phyloP scores from a whole-genome alignment of 2,797 vertebrate genomes.

The Cheirogaleus major region DNA sequence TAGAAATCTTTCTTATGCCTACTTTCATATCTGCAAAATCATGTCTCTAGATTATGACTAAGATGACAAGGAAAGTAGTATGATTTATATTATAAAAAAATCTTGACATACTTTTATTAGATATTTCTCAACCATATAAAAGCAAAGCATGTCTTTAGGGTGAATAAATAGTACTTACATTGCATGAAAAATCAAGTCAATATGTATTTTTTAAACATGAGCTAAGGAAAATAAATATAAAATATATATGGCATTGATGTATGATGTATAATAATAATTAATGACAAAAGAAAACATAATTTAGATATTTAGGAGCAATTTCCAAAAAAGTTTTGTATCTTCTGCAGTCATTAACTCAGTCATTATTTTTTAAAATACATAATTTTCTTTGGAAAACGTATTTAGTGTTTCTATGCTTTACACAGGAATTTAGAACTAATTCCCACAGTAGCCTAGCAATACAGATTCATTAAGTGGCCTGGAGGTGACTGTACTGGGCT shows the following conservation, averaged over 20 bases:
- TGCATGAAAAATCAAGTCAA: background rate
- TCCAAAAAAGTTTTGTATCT: background rate
- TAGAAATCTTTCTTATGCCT: background rate
- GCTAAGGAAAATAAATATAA: background rate
- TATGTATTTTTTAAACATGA: background rate
- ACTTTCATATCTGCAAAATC: background rate
- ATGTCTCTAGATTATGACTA: background rate
- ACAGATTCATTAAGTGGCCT: background rate
- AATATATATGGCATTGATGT: background rate
- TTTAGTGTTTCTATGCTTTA: background rate
- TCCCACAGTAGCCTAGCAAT: background rate
- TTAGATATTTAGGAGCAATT: background rate
- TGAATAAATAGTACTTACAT: background rate
- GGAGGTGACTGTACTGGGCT: background rate
- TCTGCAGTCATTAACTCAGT: background rate
- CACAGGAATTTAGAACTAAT: background rate
- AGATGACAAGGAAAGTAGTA: background rate
- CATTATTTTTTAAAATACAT: background rate
- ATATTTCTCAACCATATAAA: constrained; percentile 31
- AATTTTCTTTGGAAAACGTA: background rate
- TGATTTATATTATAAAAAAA: background rate
- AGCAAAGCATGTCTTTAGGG: background rate
- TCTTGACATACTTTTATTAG: background rate
- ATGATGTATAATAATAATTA: background rate
- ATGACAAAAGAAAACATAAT: background rate